Conservation (phyloP, 2,888 invertebrate genomes). For the Cosmorhoe ocellata region DNA sequence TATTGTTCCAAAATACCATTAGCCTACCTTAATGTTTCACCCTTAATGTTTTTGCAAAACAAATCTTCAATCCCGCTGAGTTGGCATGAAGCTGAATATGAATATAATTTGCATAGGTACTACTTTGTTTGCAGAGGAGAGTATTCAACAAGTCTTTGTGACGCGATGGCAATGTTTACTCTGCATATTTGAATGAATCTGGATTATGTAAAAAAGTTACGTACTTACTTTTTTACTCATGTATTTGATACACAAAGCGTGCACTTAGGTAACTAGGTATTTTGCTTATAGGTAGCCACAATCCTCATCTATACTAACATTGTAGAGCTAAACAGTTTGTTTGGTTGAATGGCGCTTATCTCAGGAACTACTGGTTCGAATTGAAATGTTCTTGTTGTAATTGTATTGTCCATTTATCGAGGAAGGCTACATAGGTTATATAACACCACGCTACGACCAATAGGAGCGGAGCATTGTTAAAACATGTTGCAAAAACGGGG, state of each 20-base stretch:
- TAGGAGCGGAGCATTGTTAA: too few species aligned
- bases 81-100: constrained; percentile 35
- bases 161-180: constrained; percentile 14
- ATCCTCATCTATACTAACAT: too few species aligned
- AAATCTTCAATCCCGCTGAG: constrained; percentile 37
- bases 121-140: constrained; percentile 39
- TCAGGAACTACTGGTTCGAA: too few species aligned
- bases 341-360: too few species aligned
- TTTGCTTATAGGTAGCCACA: background rate
- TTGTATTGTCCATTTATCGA: too few species aligned
- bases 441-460: too few species aligned
- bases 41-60: constrained; percentile 43
- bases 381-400: too few species aligned
- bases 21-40: too few species aligned
- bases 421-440: too few species aligned
- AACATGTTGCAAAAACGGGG: too few species aligned
- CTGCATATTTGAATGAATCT: constrained; percentile 21
- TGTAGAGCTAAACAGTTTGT: too few species aligned
- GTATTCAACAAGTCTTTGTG: constrained; percentile 49
- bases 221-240: background rate
- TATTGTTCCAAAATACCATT: too few species aligned
- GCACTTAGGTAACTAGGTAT: background rate
- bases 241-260: background rate
- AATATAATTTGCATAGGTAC: constrained; percentile 50
- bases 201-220: constrained; percentile 20